Evolutionary conservation across 2,113 vertebrate species (phyloP).

Genomic region (Lutjanus erythropterus): DNA sequence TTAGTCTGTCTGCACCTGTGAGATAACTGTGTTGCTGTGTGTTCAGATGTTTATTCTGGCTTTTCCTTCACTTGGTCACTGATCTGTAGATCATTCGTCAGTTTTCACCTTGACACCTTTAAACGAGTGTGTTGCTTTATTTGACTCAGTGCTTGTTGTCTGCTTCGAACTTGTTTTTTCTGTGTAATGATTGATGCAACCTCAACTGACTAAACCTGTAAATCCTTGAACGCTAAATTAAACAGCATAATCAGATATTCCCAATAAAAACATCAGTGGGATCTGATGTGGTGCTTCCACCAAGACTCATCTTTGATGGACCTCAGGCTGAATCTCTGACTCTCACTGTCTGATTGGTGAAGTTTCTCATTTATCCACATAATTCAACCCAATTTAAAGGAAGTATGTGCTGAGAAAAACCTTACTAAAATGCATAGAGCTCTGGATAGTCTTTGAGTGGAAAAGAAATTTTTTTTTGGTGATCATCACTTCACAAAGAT

Average conservation of each 20-base stretch:
- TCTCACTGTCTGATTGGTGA: background rate
- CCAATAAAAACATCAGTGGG: background rate
- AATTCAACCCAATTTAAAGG: background rate
- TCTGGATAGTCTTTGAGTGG: no score
- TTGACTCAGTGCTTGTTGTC: no score
- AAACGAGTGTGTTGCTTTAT: no score
- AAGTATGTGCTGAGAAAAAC: background rate
- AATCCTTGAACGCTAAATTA: background rate
- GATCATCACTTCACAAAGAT: no score
- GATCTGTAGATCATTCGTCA: background rate
- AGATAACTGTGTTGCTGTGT: no score
- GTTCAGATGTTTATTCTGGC: background rate
- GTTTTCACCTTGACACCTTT: background rate
- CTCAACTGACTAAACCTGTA: background rate
- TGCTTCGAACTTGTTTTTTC: no score
- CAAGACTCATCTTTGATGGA: background rate
- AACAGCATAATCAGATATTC: background rate
- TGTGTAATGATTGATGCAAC: no score
- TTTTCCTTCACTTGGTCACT: background rate
- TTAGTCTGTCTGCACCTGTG: background rate
- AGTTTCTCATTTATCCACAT: background rate
- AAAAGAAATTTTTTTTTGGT: no score
- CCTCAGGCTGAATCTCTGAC: background rate
- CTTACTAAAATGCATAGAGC: background rate
- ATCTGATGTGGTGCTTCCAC: background rate